Base-by-base conservation (phyloP, 2,888 invertebrate genomes). In the Antheraea assamensis region DNA sequence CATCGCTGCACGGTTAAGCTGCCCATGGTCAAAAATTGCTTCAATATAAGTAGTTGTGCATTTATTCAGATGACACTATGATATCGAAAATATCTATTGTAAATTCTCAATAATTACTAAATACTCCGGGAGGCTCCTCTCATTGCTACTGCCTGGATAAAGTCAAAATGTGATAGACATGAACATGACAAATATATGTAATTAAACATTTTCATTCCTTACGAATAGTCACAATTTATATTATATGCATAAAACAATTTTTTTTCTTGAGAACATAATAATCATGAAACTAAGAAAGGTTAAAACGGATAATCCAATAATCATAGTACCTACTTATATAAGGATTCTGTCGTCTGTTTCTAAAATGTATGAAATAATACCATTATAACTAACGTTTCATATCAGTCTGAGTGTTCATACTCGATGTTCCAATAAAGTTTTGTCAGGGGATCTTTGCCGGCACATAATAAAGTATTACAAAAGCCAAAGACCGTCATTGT, bases 381-480 rank as follows among this genome's bases (percentile, higher is more conserved):
- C 80, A 91, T 90, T 90, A 90, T 89, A 89, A 90, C 85, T 90
- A 90, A 89, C 90, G 88, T 85, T 85, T 89, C 89, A 91, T 92
- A 92, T 91, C 89, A 86, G 86, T 84, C 81, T 80, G 87, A 91
- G 90, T 91, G 88, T 89, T 90, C 88, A 90, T 90, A 92, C 89
- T 92, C 89, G 89, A 92, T 93, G 92, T 90, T 91, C 91, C 92
- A 93, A 94, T 94, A 94, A 94, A 93, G 93, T 94, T 93, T 94
- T 94, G 93, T 92, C 93, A 91, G 88, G 91, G 92, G 93, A 93
- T 94, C 92, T 93, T 91, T 88, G 90, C 91, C 88, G 89, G 90
- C 93, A 94, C 94, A 93, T 94, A 93, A 94, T 94, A 94, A 94
- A 94, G 93, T 94, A 94, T 94, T 93, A 93, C 94, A 94, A 94